Base-by-base conservation (phyloP, 2,113 vertebrate species). In the Semnornis frantzii region DNA sequence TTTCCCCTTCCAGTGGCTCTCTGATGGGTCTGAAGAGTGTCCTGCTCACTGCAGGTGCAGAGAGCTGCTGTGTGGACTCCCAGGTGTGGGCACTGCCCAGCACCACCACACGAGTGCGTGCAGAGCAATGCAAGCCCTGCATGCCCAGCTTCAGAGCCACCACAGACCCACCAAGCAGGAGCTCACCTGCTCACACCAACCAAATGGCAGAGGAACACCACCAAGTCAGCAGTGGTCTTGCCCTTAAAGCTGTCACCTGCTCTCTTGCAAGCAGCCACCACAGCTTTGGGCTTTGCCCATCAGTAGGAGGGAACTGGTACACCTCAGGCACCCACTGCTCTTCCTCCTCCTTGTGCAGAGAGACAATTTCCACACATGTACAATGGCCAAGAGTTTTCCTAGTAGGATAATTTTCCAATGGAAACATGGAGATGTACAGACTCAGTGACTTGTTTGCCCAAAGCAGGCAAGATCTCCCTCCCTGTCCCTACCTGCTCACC, bases 21-120 rank as follows among this genome's bases (percentile, higher is more conserved):
- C 8, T 1, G 2, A 27, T 1, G 2, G 27, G 11, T 28, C 39
- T 30, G 54, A 54, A 14, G 15, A 11, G 27, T 3, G 6, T 33
- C 66, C 19, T 9, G 14, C 16, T 23, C 60, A 21, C 24, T 2
- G 3, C 31, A 17, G 62, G 31, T 9, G 1, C 1, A 2, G 46
- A 31, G 5, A 30, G 33, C 19, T 6, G 2, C 24, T 2, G 4
- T 21, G 21, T 8, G 15, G 70, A 23, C 46, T 55, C 31, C 21
- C 64, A 25, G 48, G 28, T 33, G n/a, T 34, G 59, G 30, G 31
- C 31, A 31, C 16, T n/a, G 31, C 57, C 31, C 31, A 59, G 16
- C 17, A 58, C 30, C 30, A 58, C 18, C 16, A 31, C 16, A 18
- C 5, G 18, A 23, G n/a, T 34, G n/a, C 34, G 24, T 60, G 59